These are phyloP conservation scores for Aelia acuminata DNA, from an alignment of 2,888 invertebrate species.

Conservation along the genomic window DNA sequence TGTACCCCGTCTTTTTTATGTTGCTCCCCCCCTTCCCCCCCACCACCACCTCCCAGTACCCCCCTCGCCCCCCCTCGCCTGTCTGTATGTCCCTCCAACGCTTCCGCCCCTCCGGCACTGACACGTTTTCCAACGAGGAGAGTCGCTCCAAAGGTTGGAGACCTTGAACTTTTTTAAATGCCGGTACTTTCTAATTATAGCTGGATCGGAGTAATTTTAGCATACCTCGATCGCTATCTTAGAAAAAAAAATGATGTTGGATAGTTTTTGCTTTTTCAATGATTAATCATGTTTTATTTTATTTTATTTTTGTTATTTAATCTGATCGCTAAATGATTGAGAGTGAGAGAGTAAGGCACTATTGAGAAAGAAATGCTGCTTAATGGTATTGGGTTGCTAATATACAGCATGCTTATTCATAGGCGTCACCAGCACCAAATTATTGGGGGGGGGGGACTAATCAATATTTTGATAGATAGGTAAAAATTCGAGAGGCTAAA, in stretches of 20 bases:
- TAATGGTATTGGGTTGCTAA: no score
- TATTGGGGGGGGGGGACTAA: no score
- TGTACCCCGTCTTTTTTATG: conserved; percentile 16
- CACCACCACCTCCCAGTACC: background rate
- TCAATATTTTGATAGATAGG: no score
- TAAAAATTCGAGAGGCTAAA: no score
- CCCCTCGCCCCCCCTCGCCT: background rate
- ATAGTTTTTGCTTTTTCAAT: background rate
- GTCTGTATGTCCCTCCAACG: conserved; percentile 8
- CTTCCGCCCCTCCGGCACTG: conserved; percentile 4
- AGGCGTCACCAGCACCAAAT: no score
- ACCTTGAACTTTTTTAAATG: conserved; percentile 28
- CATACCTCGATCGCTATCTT: background rate
- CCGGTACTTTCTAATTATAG: conserved; percentile 35
- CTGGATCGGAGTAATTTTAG: background rate
- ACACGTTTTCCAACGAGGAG: conserved; percentile 13
- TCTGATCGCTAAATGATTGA: no score
- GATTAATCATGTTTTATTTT: background rate
- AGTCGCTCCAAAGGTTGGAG: background rate
- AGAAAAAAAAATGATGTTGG: background rate
- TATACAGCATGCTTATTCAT: no score
- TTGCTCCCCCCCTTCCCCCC: background rate
- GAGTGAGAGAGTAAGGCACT: no score
- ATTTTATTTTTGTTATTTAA: no score
- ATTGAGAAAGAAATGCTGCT: no score